phyloP scores from a whole-genome alignment of 1,140 invertebrate genomes.

The Drosophila pseudoananassae region DNA sequence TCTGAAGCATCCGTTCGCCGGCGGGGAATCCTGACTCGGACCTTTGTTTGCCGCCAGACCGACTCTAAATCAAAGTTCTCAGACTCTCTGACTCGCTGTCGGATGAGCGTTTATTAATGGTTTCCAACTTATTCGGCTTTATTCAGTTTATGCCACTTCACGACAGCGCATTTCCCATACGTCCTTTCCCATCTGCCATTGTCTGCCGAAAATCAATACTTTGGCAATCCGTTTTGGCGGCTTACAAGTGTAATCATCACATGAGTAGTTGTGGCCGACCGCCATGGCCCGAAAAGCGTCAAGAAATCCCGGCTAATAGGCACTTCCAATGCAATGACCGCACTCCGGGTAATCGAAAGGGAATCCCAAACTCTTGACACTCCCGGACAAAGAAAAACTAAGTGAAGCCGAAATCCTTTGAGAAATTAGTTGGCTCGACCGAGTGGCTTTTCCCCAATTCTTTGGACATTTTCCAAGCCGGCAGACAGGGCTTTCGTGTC shows the following conservation, averaged over 20 bases:
- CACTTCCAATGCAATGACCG: conserved; percentile 38
- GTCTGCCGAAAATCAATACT: conserved; percentile 63
- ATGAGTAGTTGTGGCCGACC: conserved; percentile 34
- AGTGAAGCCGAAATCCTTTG: conserved; percentile 69
- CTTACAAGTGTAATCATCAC: conserved; percentile 65
- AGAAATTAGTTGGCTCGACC: conserved; percentile 60
- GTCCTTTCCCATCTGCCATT: not conserved
- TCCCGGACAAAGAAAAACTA: conserved; percentile 47
- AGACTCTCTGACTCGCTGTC: conserved; percentile 16
- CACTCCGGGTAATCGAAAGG: conserved; percentile 29
- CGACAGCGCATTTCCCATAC: conserved; percentile 42
- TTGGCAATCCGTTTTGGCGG: conserved; percentile 56
- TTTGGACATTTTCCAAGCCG: conserved; percentile 31
- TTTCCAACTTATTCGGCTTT: conserved; percentile 47
- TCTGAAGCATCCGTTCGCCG: conserved; percentile 2
- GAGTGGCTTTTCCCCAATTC: conserved; percentile 29
- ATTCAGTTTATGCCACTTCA: conserved; percentile 34
- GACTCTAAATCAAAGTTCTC: conserved; percentile 26
- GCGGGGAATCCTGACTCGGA: conserved; percentile 11
- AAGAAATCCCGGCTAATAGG: conserved; percentile 64
- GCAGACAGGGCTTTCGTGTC: conserved; percentile 18
- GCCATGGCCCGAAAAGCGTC: conserved; percentile 32
- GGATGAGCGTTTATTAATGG: conserved; percentile 67
- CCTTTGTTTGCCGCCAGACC: conserved; percentile 44
- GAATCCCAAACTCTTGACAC: conserved; percentile 16